Evolutionary conservation across 2,797 vertebrate genomes (phyloP).

Genomic region (Acrocephalus scirpaceus): DNA sequence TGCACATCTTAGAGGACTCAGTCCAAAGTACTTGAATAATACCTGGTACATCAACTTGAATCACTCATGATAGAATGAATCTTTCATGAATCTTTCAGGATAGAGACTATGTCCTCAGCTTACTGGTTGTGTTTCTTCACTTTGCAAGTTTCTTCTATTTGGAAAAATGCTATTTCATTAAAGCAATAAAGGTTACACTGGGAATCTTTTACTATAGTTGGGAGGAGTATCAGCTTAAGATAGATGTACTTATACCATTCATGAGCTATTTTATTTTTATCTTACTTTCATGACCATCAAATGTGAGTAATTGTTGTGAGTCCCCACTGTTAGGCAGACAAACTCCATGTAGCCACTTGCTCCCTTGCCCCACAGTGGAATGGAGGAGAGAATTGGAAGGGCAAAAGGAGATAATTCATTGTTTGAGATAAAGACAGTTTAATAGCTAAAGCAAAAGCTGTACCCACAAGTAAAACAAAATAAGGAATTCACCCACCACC

Average conservation of each 20-base stretch:
- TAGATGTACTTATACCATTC: background rate
- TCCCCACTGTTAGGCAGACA: background rate
- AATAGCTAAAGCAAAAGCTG: background rate
- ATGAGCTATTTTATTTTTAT: background rate
- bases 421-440: background rate
- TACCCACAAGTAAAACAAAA: background rate
- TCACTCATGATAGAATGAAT: background rate
- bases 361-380: background rate
- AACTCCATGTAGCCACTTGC: rapidly evolving
- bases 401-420: background rate
- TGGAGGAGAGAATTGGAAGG: background rate
- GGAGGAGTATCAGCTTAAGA: background rate
- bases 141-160: background rate
- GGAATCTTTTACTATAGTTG: background rate
- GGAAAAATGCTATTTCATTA: background rate
- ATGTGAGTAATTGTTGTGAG: background rate
- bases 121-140: background rate
- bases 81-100: background rate
- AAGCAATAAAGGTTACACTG: background rate
- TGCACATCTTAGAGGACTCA: background rate
- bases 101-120: background rate
- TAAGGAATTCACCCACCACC: background rate
- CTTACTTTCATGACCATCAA: background rate
- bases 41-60: background rate
- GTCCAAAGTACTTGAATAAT: background rate